Evolutionary conservation across 2,113 vertebrate species (phyloP), one percentile per base, ranked within the genome.

Genomic region (Mirounga angustirostris): DNA sequence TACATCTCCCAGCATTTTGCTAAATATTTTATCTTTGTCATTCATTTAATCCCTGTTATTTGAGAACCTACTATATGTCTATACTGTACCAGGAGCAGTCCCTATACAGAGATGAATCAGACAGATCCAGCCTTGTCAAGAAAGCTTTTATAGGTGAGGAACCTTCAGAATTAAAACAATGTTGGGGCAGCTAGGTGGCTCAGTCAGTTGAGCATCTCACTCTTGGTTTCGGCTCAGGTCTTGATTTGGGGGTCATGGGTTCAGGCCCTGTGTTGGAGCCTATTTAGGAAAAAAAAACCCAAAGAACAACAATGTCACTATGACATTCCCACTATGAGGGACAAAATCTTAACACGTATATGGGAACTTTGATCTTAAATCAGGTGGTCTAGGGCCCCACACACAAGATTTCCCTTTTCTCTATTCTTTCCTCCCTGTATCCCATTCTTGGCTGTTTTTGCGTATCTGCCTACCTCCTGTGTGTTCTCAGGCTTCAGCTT

Each of bases 141-240:
- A 96, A 86, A 90, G 30, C 15, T 63, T 94, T 90, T 73, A 28
- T 74, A 91, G 69, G 36, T 79, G 14, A 96, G 61, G 46, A 83
- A 80, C 22, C 19, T 79, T 19, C 46, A 91, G 54, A 96, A 93
- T 93, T 92, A 83, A 96, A 95, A 73, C 28, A 83, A 84, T 61
- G n/a, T 80, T 46, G 73, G 73, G 40, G 40, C 24, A 46, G 40
- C 13, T 76, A 40, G 7, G 43, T 76, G 43, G 24, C 73, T 76
- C 43, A 76, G 73, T 46, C 7, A 16, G 43, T 50, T 76, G 26
- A 76, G 73, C 1, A 0, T 76, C 43, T 46, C 24, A 76, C 24
- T 50, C 43, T 50, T 76, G 14, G 26, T 76, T 76, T 76, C 7
- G 7, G 73, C 43, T 50, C 14, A 16, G 24, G 73, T 76, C 73